Base-by-base conservation (phyloP, 2,113 vertebrate genomes). In the Glaucidium brasilianum region DNA sequence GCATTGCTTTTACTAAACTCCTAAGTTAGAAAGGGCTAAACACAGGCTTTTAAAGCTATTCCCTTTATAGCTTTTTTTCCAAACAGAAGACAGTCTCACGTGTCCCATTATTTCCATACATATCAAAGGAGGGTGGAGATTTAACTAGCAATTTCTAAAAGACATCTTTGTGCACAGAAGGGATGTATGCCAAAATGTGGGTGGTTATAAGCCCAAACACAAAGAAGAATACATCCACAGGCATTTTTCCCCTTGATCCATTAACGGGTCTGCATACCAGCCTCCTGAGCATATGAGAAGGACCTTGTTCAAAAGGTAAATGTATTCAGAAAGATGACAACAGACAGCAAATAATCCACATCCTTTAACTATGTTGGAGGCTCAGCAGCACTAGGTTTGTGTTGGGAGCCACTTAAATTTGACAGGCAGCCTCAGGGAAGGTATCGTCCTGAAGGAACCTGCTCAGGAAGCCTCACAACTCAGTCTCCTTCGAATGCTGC, bases 121-220 rank as follows among this genome's bases (percentile, higher is more conserved):
- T 96, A 95, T 97, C 97, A 96, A 97, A 96, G 94, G 89, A 95
- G 97, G 96, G 95, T 94, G 95, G 97, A 95, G 96, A 96, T 91
- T 94, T 91, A 91, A 95, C 86, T 64, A 94, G 91, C 16, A 12
- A 94, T 96, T 96, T 91, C 97, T 97, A 95, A 97, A 97, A 97
- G 96, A 87, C 94, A 93, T 97, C 97, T 97, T 97, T 97, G 97
- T 97, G 95, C 94, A 85, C 66, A 91, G 95, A 88, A 95, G 95
- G 96, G 96, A 95, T 45, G 84, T 81, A 92, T 97, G 97, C 97
- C 97, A 97, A 91, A 95, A 91, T 26, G 97, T 97, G 97, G 97
- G 97, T 97, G 97, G 97, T 90, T 96, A 73, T 96, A 95, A 96
- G 93, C 84, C 91, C 89, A 94, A 87, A 95, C 94, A 97, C 96